Evolutionary conservation across 2,113 vertebrate species (phyloP).

Genomic region (Myotis yumanensis): DNA sequence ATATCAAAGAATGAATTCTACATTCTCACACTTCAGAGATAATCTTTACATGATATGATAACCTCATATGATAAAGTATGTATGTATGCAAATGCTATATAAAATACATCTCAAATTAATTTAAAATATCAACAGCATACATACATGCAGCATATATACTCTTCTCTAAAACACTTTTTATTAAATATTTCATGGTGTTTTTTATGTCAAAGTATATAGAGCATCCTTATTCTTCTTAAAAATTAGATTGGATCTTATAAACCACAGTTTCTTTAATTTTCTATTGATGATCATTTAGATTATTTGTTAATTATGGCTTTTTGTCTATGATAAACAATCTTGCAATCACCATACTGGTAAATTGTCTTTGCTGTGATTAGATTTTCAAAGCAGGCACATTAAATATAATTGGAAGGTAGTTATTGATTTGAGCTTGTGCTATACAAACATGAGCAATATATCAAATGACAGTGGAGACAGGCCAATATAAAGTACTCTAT

Average conservation of each 20-base stretch:
- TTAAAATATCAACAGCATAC: neutral
- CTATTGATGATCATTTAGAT: neutral
- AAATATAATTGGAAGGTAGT: neutral
- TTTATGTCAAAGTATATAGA: neutral
- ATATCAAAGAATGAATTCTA: neutral
- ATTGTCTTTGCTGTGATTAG: neutral
- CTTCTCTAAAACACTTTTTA: slow-evolving; percentile 1
- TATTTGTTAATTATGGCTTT: neutral
- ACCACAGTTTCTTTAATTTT: neutral
- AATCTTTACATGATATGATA: neutral
- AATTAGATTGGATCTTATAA: neutral
- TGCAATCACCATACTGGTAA: neutral
- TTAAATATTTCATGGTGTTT: neutral
- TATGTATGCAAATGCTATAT: neutral
- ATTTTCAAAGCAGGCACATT: slow-evolving; percentile 13
- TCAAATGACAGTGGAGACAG: neutral
- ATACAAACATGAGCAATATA: neutral
- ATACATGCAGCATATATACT: neutral
- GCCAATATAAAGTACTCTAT: neutral
- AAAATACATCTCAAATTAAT: neutral
- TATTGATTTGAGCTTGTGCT: neutral
- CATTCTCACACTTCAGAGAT: neutral
- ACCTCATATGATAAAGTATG: neutral
- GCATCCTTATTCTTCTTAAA: neutral
- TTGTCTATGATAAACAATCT: slow-evolving; percentile 22